Conservation (phyloP, 2,888 invertebrate species). For the Pandemis heparana region DNA sequence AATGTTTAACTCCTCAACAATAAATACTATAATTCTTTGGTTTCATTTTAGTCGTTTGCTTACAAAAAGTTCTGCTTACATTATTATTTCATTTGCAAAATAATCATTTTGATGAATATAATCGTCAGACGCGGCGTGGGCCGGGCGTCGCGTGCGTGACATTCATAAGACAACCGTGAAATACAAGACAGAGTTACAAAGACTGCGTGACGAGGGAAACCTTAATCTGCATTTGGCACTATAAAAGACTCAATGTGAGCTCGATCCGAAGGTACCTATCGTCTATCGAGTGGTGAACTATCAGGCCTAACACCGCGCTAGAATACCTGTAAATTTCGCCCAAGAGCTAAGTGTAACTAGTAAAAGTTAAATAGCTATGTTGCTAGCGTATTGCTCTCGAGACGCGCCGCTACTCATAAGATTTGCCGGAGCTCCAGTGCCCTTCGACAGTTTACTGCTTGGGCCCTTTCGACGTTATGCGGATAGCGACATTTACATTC, state of each 20-base stretch:
- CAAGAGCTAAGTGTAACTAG: constrained; percentile 49
- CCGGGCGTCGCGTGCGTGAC: constrained; percentile 20
- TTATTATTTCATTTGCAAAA: constrained; percentile 55
- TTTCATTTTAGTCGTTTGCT: constrained; percentile 78
- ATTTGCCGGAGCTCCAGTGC: constrained; percentile 25
- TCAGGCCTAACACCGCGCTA: constrained; percentile 52
- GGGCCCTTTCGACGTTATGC: background rate
- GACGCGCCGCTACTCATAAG: constrained; percentile 37
- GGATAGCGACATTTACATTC: background rate
- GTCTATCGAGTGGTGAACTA: constrained; percentile 51
- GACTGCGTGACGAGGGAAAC: constrained; percentile 41
- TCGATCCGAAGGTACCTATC: constrained; percentile 52
- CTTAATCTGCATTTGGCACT: constrained; percentile 51
- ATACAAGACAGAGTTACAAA: constrained; percentile 42
- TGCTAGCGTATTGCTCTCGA: constrained; percentile 36
- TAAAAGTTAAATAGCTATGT: constrained; percentile 37
- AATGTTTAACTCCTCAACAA: constrained; percentile 76
- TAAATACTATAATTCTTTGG: constrained; percentile 85
- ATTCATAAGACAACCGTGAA: constrained; percentile 20
- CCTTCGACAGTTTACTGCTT: background rate
- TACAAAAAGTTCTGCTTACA: constrained; percentile 63
- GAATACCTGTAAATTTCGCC: constrained; percentile 52
- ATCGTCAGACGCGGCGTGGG: constrained; percentile 36
- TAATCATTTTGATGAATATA: constrained; percentile 52
- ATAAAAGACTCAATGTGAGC: constrained; percentile 55